phyloP scores from a whole-genome alignment of 2,797 vertebrate species.

The Ctenochaetus hawaiiensis region DNA sequence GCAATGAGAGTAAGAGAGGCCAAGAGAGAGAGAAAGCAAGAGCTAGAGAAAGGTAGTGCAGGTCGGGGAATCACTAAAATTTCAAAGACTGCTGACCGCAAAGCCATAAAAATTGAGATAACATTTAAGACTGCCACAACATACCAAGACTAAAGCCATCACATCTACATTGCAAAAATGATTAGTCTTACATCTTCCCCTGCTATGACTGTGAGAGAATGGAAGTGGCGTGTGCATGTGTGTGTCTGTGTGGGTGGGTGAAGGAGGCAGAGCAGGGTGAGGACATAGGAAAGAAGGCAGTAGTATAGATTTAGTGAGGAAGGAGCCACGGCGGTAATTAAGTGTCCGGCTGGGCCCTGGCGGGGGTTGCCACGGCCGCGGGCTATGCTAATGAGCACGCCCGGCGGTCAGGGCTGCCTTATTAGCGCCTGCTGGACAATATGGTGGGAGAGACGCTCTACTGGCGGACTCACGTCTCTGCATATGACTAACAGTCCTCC shows the following conservation, averaged over 20 bases:
- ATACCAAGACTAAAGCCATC: conserved; percentile 57
- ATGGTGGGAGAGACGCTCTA: conserved; percentile 80
- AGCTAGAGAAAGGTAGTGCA: conserved; percentile 50
- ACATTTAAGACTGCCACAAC: conserved; percentile 64
- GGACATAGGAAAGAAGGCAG: conserved; percentile 67
- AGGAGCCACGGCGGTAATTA: conserved; percentile 83
- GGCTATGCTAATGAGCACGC: conserved; percentile 88
- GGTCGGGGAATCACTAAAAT: conserved; percentile 75
- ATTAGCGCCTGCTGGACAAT: conserved; percentile 85
- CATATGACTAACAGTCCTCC: conserved; percentile 82
- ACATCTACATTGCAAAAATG: conserved; percentile 58
- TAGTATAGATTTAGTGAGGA: conserved; percentile 68
- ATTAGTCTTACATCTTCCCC: conserved; percentile 57
- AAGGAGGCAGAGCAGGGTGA: conserved; percentile 69
- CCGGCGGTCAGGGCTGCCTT: conserved; percentile 83
- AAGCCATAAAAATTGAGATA: conserved; percentile 66
- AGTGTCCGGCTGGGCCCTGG: conserved; percentile 84
- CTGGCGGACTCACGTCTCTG: conserved; percentile 72
- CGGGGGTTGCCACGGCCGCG: conserved; percentile 81
- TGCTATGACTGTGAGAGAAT: conserved; percentile 21
- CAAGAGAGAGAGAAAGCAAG: conserved; percentile 55
- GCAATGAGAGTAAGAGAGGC: conserved; percentile 66
- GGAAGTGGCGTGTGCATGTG: conserved; percentile 3
- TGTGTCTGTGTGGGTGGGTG: conserved; percentile 54
- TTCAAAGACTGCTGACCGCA: conserved; percentile 65